Evolutionary conservation across 2,113 vertebrate species (phyloP).

Genomic region (Petaurus breviceps): DNA sequence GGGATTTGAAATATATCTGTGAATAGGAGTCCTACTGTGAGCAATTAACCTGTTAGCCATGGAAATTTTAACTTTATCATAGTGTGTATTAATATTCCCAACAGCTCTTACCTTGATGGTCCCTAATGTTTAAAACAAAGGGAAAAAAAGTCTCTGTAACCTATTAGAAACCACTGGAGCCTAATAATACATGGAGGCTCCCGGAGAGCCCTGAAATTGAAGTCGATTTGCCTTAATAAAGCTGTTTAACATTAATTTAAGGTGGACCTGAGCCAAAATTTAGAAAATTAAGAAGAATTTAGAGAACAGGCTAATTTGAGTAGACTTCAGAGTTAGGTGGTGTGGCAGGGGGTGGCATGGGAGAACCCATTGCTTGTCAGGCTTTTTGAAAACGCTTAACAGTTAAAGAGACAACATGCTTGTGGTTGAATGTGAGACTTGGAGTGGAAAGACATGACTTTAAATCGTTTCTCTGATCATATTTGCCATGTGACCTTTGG

Average conservation of each 20-base stretch:
- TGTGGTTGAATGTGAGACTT: not conserved
- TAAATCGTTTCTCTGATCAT: not conserved
- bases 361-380: too few relatives aligned
- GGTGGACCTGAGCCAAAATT: slow-evolving; percentile 59
- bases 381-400: not conserved
- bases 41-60: slow-evolving; percentile 44
- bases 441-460: not conserved
- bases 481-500: not conserved
- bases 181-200: slow-evolving; percentile 46
- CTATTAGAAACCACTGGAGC: slow-evolving; percentile 34
- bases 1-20: not conserved
- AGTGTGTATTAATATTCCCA: not conserved
- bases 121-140: not conserved
- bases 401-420: not conserved
- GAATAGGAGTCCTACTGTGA: slow-evolving; percentile 58
- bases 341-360: too few relatives aligned
- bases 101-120: not conserved
- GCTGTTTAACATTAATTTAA: slow-evolving; percentile 70
- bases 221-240: slow-evolving; percentile 73
- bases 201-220: slow-evolving; percentile 49
- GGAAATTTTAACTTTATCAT: slow-evolving; percentile 1
- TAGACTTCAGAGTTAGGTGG: not conserved
- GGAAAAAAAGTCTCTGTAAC: slow-evolving; percentile 13
- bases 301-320: not conserved
- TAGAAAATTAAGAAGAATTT: slow-evolving; percentile 60